Evolutionary conservation across 2,888 invertebrate species (phyloP), one percentile per base, ranked within the genome.

Genomic region (Oxyteleia sp.): DNA sequence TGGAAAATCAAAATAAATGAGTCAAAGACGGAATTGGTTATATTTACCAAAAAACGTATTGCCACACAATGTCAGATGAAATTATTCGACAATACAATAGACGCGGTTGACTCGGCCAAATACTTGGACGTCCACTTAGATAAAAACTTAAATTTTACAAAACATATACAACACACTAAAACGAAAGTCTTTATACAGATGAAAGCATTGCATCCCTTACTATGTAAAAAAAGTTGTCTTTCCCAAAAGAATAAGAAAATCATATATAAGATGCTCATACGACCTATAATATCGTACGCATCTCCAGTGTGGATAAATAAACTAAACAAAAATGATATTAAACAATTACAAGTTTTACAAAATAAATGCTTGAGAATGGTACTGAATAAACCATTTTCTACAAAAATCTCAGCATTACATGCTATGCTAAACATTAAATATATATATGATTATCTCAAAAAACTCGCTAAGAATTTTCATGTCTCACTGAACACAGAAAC

Each of bases 1-100:
- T 59, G 51, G 76, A 84, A 84, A 71, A 80, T 69, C 0, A 66
- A 74, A 68, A 49, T 85, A 5, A 84, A 83, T 43, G 18, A 23
- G 4, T 1, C 13, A 7, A 69, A 69, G 57, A 69, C 45, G 0
- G 69, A 69, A 45, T 4, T 38, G 5, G 16, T 68, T 2, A 38
- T 68, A 11, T 13, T 4, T 8, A 38, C 13, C 8, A 11, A 38
- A n/a, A n/a, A n/a, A n/a, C n/a, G n/a, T 2, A 38, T 7, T 0
- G 7, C n/a, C 1, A 29, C 26, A n/a, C 15, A n/a, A 5, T 1
- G 1, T 5, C 16, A 26, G n/a, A n/a, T n/a, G n/a, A n/a, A n/a
- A n/a, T n/a, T n/a, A n/a, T n/a, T n/a, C n/a, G n/a, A n/a, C n/a
- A n/a, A n/a, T n/a, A n/a, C n/a, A n/a, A n/a, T n/a, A n/a, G 3